Evolutionary conservation across 1,140 invertebrate genomes (phyloP), one percentile per base, ranked within the genome.

Genomic region (Diuraphis noxia): DNA sequence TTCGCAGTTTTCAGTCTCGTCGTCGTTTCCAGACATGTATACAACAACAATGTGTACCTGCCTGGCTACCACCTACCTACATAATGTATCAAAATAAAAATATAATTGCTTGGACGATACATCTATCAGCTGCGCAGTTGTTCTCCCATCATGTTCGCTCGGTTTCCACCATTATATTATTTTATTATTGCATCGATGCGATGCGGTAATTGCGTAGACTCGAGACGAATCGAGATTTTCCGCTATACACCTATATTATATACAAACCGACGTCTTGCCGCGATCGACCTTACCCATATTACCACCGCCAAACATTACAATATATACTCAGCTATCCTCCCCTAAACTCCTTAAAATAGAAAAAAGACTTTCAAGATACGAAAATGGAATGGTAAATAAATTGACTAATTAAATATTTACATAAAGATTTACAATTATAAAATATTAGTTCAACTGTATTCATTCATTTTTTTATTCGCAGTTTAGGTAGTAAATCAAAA

Each of bases 1-100:
- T 43, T 79, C 63, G 88, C 88, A 79, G 40, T 90, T 89, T 72
- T 90, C 88, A 46, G 72, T 49, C 72, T 90, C n/a, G 41, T 89
- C 56, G 19, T 34, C 34, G 41, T 46, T n/a, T 79, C 40, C 41
- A 46, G 63, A 63, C 40, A 4, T 13, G 52, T 56, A 5, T n/a
- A 25, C 52, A 13, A 30, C 30, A 72, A 79, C n/a, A 52, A 49
- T 25, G 41, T 34, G 25, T 43, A 72, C 56, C 56, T 56, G 9
- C 8, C 23, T 10, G 5, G 8, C 8, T 30, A 10, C 9, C 4
- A 23, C 30, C 52, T 10, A 30, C 19, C 46, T 56, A n/a, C 6
- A 1, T 72, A n/a, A 72, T n/a, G 17, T 72, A 72, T n/a, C 17
- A 72, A 72, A 72, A 72, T n/a, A 72, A 72, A n/a, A 72, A 38